A percentile compares a stretch with the other conserved stretches of the same genome.
Conservation (phyloP, 2,888 invertebrate species). For the Balanococcus diminutus region DNA sequence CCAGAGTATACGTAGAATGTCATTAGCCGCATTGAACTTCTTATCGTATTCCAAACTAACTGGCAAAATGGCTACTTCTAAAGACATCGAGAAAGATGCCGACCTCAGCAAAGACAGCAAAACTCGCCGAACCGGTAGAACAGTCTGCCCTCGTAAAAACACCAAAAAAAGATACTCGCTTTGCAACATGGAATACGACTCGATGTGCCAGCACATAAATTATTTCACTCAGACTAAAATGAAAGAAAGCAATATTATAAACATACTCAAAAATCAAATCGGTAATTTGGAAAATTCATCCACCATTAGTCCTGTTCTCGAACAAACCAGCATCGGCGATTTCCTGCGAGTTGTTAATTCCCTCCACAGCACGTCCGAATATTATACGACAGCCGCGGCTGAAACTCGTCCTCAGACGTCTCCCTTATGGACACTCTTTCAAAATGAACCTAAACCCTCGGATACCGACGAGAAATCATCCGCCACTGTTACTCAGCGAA, state of each 20-base stretch:
- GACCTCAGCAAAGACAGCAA: neutral
- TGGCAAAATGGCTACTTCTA: slow-evolving; percentile 42
- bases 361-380: slow-evolving; percentile 66
- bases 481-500: neutral
- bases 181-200: slow-evolving; percentile 43
- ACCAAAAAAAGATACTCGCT: slow-evolving; percentile 43
- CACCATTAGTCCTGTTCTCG: slow-evolving; percentile 67
- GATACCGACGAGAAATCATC: neutral
- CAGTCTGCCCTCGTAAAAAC: slow-evolving; percentile 51
- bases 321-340: slow-evolving; percentile 83
- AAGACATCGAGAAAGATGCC: slow-evolving; percentile 42
- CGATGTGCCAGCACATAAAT: slow-evolving; percentile 27
- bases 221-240: slow-evolving; percentile 9
- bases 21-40: slow-evolving; percentile 59
- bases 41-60: slow-evolving; percentile 55
- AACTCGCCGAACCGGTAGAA: neutral
- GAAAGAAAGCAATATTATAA: slow-evolving; percentile 28
- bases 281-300: slow-evolving; percentile 28
- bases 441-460: slow-evolving; percentile 28
- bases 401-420: slow-evolving; percentile 20
- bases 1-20: slow-evolving; percentile 58
- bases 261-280: slow-evolving; percentile 36
- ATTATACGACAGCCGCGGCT: neutral
- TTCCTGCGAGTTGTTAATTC: slow-evolving; percentile 77
- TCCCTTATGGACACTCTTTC: slow-evolving; percentile 56